These are phyloP conservation scores for Condylura cristata DNA, from an alignment of 2,113 vertebrate species.

Conservation along the genomic window DNA sequence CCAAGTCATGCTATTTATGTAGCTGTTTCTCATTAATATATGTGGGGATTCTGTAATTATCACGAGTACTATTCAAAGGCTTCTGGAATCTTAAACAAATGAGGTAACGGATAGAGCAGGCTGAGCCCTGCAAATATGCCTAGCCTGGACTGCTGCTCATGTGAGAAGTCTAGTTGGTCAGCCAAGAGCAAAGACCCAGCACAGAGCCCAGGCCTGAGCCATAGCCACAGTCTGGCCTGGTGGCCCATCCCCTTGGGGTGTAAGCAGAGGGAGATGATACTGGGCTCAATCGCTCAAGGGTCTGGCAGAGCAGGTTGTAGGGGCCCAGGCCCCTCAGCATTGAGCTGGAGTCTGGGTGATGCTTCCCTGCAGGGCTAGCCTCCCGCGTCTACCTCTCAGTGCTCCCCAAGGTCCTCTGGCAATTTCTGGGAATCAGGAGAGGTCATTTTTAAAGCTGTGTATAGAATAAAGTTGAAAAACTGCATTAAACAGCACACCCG, in stretches of 20 bases:
- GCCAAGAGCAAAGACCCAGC: not conserved
- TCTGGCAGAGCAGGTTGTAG: not conserved
- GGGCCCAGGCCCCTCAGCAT: not conserved
- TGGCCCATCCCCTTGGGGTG: not conserved
- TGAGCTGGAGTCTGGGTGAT: not conserved
- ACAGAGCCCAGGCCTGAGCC: not conserved
- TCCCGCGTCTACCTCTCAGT: accelerated
- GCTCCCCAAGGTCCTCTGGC: not conserved
- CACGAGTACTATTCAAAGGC: constrained; percentile 42
- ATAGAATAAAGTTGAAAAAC: constrained; percentile 4
- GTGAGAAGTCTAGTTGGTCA: not conserved
- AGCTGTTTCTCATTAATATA: constrained; percentile 70
- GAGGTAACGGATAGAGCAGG: not conserved
- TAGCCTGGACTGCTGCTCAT: not conserved
- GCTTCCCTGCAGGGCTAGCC: not conserved
- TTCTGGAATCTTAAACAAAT: constrained; percentile 52
- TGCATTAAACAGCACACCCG: not conserved
- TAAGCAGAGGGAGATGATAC: not conserved
- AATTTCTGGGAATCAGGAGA: not conserved
- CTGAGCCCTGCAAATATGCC: not conserved
- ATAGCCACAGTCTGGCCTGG: not conserved
- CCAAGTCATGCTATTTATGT: constrained; percentile 71
- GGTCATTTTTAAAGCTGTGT: not conserved
- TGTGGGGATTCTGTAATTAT: constrained; percentile 75
- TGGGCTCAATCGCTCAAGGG: not conserved